Base-by-base conservation (phyloP, 2,888 invertebrate genomes). In the Hirtodrosophila confusa region DNA sequence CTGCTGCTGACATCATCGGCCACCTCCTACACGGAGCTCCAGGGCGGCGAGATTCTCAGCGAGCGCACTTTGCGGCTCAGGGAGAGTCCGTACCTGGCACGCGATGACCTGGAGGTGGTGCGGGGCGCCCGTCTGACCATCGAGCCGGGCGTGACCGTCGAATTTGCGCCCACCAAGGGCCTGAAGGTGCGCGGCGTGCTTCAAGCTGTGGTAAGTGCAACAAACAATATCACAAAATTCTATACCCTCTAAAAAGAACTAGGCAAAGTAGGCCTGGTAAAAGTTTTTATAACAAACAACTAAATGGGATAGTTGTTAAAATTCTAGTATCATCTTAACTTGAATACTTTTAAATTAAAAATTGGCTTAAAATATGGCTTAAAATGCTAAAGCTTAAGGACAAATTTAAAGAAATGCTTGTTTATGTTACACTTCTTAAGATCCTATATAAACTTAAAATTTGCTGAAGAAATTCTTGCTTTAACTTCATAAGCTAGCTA, bases 161-260 rank as follows among this genome's bases (percentile, higher is more conserved):
- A 95, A 80, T 98, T 99, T 91, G 96, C 96, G 4, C 97, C 98
- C 3, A 97, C 97, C 92, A 95, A 97, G 83, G 99, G 99, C 70
- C 95, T 99, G 89, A 98, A 97, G 29, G 96, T 99, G 44, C 94
- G 96, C 88, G 99, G 99, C 80, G 94, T 96, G 75, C 93, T 99
- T 31, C 94, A 94, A 63, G 98, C 98, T 56, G 94, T 96, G 94
- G 99, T 99, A 93, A 95, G 95, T 93, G 33, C 35, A 54, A 66
- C 54, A 45, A 31, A 31, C 29, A 37, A 69, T 36, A 41, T 27
- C n/a, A 4, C n/a, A 11, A 27, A 27, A 55, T 62, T 63, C 6
- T n/a, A 36, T 55, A 44, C 73, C 50, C 67, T 50, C 37, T 35
- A 50, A 9, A 4, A 23, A 6, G 4, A 9, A 0, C 0, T 3